Conservation (phyloP, 2,113 vertebrate genomes). For the Halichoeres trimaculatus region DNA sequence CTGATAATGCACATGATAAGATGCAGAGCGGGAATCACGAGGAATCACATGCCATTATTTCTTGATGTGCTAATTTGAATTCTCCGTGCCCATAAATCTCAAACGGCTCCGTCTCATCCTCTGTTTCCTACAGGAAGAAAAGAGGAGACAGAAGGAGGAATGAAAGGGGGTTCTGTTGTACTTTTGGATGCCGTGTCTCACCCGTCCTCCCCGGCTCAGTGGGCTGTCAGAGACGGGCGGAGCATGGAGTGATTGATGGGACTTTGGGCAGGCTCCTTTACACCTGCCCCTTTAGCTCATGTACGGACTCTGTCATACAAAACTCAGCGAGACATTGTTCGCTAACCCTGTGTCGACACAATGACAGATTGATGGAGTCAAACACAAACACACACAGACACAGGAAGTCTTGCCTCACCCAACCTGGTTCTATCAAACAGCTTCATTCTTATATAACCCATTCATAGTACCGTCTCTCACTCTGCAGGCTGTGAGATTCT, state of each 20-base stretch:
- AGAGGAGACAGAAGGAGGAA: neutral
- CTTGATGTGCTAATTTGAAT: neutral
- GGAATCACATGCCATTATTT: conserved; percentile 15
- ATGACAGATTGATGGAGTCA: conserved; percentile 54
- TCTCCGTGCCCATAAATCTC: neutral
- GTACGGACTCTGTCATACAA: conserved; percentile 35
- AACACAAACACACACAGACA: conserved; percentile 35
- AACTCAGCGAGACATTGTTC: conserved; percentile 48
- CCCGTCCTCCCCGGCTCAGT: conserved; percentile 25
- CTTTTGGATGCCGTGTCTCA: conserved; percentile 21
- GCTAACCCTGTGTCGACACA: conserved; percentile 37
- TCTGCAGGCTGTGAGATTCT: conserved; percentile 33
- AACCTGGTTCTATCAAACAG: conserved; percentile 16
- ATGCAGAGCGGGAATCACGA: neutral
- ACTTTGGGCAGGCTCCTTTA: conserved; percentile 35
- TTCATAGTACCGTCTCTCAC: conserved; percentile 43
- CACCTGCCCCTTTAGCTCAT: conserved; percentile 47
- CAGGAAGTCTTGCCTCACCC: conserved; percentile 29
- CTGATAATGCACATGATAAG: conserved; percentile 32
- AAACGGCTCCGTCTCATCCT: conserved; percentile 2
- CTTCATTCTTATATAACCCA: conserved; percentile 42
- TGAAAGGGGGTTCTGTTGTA: conserved; percentile 11
- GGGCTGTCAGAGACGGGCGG: conserved; percentile 49
- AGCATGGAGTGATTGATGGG: conserved; percentile 59
- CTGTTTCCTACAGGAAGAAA: neutral